Percentiles rank a stretch among this genome's conserved stretches.
Evolutionary conservation across 2,797 vertebrate genomes (phyloP).

Genomic region (Alosa sapidissima): DNA sequence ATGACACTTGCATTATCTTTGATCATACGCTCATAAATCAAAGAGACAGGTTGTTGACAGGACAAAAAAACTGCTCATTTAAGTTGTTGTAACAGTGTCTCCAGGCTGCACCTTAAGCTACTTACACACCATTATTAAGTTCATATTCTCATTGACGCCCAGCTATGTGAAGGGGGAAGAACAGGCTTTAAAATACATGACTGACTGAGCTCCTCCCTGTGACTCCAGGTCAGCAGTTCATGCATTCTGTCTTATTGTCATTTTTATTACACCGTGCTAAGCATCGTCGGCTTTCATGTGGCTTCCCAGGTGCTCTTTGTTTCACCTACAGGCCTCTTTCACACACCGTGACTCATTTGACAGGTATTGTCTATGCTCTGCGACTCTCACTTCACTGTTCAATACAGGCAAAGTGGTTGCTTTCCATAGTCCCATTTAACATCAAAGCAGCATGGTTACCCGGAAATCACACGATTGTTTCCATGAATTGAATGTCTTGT

Average conservation of each 20-base stretch:
- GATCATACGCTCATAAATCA: conserved; percentile 46
- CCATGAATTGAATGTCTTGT: background rate
- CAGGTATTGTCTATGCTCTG: conserved; percentile 31
- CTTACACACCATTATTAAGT: conserved; percentile 38
- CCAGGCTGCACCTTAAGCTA: conserved; percentile 33
- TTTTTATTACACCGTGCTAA: conserved; percentile 48
- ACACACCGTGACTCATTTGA: conserved; percentile 41
- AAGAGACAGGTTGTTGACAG: conserved; percentile 55
- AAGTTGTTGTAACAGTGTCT: conserved; percentile 39
- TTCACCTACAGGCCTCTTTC: conserved; percentile 41
- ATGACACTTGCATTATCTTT: conserved; percentile 41
- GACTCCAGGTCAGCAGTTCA: conserved; percentile 57
- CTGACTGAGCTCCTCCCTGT: conserved; percentile 16
- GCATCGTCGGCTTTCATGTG: conserved; percentile 51
- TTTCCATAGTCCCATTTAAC: conserved; percentile 9
- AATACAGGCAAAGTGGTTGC: background rate
- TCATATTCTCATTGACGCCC: conserved; percentile 41
- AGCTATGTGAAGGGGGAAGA: conserved; percentile 43
- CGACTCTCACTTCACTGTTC: background rate
- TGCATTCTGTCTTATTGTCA: conserved; percentile 53
- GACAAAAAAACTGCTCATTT: conserved; percentile 39
- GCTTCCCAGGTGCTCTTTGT: conserved; percentile 55
- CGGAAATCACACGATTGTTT: background rate
- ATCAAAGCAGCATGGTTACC: conserved; percentile 5
- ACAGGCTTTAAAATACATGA: conserved; percentile 5